Base-by-base conservation (phyloP, 2,888 invertebrate species). In the Oxycera nigricornis region DNA sequence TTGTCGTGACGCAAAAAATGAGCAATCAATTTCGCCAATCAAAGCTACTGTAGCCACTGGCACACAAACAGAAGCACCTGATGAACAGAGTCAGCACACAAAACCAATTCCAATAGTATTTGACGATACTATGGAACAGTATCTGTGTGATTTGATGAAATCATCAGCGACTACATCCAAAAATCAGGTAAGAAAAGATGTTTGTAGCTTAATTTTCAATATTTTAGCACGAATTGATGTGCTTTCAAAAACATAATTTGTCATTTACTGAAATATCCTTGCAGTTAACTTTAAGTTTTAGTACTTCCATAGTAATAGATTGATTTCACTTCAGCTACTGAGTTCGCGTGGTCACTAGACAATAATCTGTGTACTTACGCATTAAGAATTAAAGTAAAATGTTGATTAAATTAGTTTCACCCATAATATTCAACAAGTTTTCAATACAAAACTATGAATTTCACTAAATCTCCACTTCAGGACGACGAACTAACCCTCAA, bases 111-210 rank as follows among this genome's bases (percentile, higher is more conserved):
- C 73, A 3, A 26, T 74, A 11, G 65, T 73, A n/a, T 73, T 76
- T 30, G 73, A 76, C 31, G 55, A 67, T 1, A 59, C 46, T 2
- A 55, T 76, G 17, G 67, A 72, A 72, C 67, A 75, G 3, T 75
- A 70, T 17, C 30, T 76, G n/a, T 55, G 75, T 20, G 59, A 74
- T 26, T 39, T 76, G n/a, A 14, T 74, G 41, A 57, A 72, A 52
- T 30, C 73, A 2, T 62, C 65, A 11, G 39, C 46, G 20, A 61
- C 57, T 46, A 41, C 30, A 2, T 17, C n/a, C 46, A 75, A 74
- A 67, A 24, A 59, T 50, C 55, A 46, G 67, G 76, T 76, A 72
- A 74, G 35, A 50, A 17, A 14, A 14, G 9, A 14, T 50, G 4
- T 50, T n/a, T 50, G 9, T 50, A 17, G 1, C 14, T 39, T 39